Evolutionary conservation across 2,113 vertebrate genomes (phyloP).

Genomic region (Marmota monax): DNA sequence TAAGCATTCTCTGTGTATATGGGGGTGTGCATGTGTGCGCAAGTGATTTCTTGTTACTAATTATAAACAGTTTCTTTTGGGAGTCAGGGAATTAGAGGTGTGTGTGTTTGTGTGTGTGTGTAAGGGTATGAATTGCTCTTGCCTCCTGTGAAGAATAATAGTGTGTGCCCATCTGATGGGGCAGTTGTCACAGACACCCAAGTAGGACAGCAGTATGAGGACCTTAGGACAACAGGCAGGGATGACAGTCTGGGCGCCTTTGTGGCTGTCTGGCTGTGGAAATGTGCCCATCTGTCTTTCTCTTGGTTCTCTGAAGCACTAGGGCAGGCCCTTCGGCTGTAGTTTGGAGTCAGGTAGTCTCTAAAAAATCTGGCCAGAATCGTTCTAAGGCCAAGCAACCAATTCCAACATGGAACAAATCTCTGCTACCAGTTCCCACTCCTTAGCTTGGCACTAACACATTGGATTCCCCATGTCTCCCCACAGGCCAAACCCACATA

Average conservation of each 20-base stretch:
- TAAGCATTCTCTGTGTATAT: constrained; percentile 79
- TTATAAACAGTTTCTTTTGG: constrained; percentile 75
- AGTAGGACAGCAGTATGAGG: neutral
- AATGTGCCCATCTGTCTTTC: neutral
- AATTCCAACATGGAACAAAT: neutral
- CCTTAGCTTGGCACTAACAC: neutral
- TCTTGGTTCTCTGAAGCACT: neutral
- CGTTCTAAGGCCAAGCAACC: neutral
- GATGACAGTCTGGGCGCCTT: neutral
- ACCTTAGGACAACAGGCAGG: neutral
- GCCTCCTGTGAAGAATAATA: neutral
- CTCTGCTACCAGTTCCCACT: neutral
- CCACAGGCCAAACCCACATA: constrained; percentile 92
- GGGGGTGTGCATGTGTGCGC: constrained; percentile 72
- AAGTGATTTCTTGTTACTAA: constrained; percentile 81
- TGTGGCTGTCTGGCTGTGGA: neutral
- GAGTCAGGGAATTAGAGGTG: constrained; percentile 59
- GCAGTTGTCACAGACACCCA: neutral
- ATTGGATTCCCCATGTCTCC: constrained; percentile 56
- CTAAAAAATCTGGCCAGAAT: neutral
- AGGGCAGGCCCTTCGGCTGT: neutral
- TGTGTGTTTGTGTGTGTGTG: neutral
- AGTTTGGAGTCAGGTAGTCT: neutral
- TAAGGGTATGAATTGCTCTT: neutral
- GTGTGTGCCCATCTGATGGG: neutral